Evolutionary conservation across 1,140 invertebrate species (phyloP), one percentile per base, ranked within the genome.

Genomic region (Pseudomyrmex pallidus): DNA sequence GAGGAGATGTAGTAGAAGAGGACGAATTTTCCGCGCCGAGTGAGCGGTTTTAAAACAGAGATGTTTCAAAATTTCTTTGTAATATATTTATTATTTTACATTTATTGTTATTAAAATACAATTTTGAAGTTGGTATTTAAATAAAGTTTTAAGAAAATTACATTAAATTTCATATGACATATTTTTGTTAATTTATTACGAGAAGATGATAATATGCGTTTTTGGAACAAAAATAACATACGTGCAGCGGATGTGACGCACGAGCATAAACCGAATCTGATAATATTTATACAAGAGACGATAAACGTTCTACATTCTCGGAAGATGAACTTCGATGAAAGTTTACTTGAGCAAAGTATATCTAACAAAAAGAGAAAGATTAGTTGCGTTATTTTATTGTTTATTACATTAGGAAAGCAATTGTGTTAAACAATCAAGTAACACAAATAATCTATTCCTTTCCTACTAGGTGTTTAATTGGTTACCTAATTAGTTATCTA

Each of bases 271-370:
- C 46, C 22, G n/a, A 17, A 78, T 85, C 72, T 13, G 73, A 88
- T 85, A 88, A 88, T 88, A 88, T 88, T 88, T 80, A 68, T 48
- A 48, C 74, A 76, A 54, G 52, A 80, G 73, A 17, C 82, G 83
- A 88, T 85, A 78, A 78, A 78, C 52, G 85, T 74, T 74, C 13
- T 13, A 78, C 52, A 87, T 74, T 74, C 13, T 13, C 25, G 25
- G 1, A 70, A 70, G 66, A n/a, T 66, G 44, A 57, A n/a, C 66
- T 59, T 80, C 54, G 56, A 35, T 80, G 8, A 70, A 70, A 59
- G 66, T 50, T 25, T 70, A 59, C 12, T 12, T 76, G 25, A 5
- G 44, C 44, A 12, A 57, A 57, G 68, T 48, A 67, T 46, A 46
- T 50, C 9, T n/a, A 4, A 59, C 59, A 17, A 48, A 52, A 12